Evolutionary conservation across 2,113 vertebrate species (phyloP).

Genomic region (Clupea harengus): DNA sequence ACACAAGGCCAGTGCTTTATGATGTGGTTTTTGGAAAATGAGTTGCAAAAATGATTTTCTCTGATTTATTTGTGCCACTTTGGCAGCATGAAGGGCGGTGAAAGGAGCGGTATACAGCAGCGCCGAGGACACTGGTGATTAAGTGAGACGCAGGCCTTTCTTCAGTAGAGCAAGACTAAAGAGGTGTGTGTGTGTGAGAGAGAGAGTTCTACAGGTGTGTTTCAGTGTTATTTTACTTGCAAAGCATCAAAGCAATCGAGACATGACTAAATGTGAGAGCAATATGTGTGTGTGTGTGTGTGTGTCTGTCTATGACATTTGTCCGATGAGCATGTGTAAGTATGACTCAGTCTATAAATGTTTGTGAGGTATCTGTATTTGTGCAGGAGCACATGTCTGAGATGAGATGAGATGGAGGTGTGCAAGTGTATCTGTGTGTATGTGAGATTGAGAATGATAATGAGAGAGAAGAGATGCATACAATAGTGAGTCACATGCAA

Average conservation of each 20-base stretch:
- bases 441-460: too few species aligned
- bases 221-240: too few species aligned
- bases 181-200: not conserved
- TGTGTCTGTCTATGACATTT: not conserved
- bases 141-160: not conserved
- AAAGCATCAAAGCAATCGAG: too few species aligned
- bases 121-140: not conserved
- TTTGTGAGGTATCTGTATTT: too few species aligned
- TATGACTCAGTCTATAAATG: not conserved
- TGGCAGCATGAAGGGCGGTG: not conserved
- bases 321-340: not conserved
- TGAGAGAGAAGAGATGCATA: too few species aligned
- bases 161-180: not conserved
- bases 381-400: too few species aligned
- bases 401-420: too few species aligned
- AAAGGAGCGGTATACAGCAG: not conserved
- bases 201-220: not conserved
- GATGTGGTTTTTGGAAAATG: constrained; percentile 8
- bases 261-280: too few species aligned
- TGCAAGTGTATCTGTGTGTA: too few species aligned
- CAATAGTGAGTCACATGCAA: too few species aligned
- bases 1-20: not conserved
- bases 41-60: constrained; percentile 33
- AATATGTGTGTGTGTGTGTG: not conserved
- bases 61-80: constrained; percentile 14